Base-by-base conservation (phyloP, 2,113 vertebrate species). In the Amia ocellicauda region DNA sequence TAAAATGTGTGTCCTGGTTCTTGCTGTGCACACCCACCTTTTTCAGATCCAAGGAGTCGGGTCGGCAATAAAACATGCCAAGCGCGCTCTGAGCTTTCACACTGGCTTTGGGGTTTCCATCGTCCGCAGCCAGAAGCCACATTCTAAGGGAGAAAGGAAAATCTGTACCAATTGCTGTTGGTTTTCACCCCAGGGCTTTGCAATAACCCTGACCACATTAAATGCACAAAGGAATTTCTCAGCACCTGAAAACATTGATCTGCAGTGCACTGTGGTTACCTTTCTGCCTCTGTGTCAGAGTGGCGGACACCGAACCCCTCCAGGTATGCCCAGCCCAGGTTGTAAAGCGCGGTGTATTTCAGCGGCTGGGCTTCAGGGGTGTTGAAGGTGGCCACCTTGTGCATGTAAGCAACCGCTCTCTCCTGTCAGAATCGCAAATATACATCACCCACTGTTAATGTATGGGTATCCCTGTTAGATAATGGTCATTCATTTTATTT, bases 51-150 rank as follows among this genome's bases (percentile, higher is more conserved):
- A 76, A 74, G 11, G 69, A 78, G 42, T 74, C 54, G 11, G 87
- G 80, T 54, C 78, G 72, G 61, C 85, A 89, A 60, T 92, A 92
- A 66, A 88, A 83, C 77, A 92, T 69, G 63, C 90, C 92, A 20
- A 92, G 83, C 24, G 81, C 78, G 43, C 69, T 84, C 69, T 92
- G 90, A 28, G 90, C 90, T 69, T 90, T 90, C 40, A 92, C 56
- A 0, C 89, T 89, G 29, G 90, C 89, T 58, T 86, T 82, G 47
- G 89, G 89, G 57, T 91, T 92, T 53, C 90, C 89, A 28, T 83
- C 51, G 24, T 91, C 85, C 50, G 91, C 91, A 62, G 91, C 91
- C 52, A 79, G 69, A 68, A 91, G 77, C 91, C 90, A 92, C 14
- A 67, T 64, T 42, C 80, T 84, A 50, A 4, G 43, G 63, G 27